Evolutionary conservation across 2,888 invertebrate species (phyloP), one percentile per base, ranked within the genome.

Genomic region (Drosophila prostipennis): DNA sequence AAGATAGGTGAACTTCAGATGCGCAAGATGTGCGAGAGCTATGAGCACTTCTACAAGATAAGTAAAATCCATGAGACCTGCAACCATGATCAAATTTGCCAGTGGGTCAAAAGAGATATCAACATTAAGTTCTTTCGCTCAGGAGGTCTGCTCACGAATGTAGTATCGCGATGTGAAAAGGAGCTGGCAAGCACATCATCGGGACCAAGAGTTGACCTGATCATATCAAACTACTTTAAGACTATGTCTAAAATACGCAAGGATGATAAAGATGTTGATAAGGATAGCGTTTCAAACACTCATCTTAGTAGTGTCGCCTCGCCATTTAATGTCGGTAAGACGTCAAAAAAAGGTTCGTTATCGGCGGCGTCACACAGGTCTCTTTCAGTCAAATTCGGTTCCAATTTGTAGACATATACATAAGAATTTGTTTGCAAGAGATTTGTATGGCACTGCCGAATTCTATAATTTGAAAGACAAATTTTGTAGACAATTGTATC

Each of bases 81-180:
- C 32, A 61, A 48, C 10, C 58, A 52, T 2, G 45, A 71, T 3
- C 64, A 77, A n/a, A 56, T 90, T 0, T 37, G 23, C 6, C 90
- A 89, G 39, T 91, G 91, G 91, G 59, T 76, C 4, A 69, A 60
- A 2, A 84, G 90, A 3, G 79, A 87, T 32, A 29, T 58, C 13
- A 43, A 79, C 11, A 71, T 87, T 1, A 53, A 77, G 13, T 74
- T 80, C 46, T 89, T 78, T 39, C 71, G 77, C 43, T 74, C 70
- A 7, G 79, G 78, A 4, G 89, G 80, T 4, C 60, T 86, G 11
- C 59, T 87, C 0, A 79, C 80, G 1, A 79, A 74, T 54, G 64
- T 87, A 4, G 57, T 72, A 32, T 69, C 65, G 16, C 81, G 79
- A 40, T 76, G 79, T 43, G 34, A 76, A 5, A 70, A 67, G 36